Conservation (phyloP, 2,888 invertebrate species). For the Folsomia manolachei region DNA sequence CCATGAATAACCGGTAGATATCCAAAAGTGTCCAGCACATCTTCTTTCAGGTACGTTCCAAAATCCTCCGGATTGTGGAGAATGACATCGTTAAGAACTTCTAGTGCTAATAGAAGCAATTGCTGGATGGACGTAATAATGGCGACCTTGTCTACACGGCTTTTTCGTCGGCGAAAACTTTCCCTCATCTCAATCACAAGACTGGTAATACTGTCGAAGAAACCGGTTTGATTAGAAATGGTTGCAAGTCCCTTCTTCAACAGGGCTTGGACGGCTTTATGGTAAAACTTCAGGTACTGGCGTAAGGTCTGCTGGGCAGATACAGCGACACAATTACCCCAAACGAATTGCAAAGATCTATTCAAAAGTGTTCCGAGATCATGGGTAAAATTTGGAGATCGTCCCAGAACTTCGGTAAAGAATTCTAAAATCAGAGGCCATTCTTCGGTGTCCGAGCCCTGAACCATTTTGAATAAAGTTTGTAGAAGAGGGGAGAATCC, state of each 20-base stretch:
- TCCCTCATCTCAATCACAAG: not conserved
- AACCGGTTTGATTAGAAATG: not conserved
- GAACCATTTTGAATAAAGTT: not conserved
- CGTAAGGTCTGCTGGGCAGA: not conserved
- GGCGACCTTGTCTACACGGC: not conserved
- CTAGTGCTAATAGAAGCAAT: conserved; percentile 13
- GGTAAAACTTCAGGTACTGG: conserved; percentile 14
- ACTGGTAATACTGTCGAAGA: not conserved
- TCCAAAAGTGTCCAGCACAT: conserved; percentile 2
- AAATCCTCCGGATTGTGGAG: not conserved
- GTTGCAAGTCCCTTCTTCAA: not conserved
- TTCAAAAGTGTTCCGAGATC: not conserved
- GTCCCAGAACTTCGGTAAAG: conserved; percentile 1
- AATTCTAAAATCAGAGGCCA: conserved; percentile 2
- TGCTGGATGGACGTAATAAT: conserved; percentile 9
- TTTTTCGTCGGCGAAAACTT: not conserved
- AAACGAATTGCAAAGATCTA: not conserved
- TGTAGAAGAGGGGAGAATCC: too few species aligned
- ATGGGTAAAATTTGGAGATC: not conserved
- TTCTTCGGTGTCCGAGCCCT: conserved; percentile 8
- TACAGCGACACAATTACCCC: not conserved
- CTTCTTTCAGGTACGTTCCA: conserved; percentile 6
- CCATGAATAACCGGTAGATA: conserved; percentile 4
- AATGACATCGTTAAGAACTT: conserved; percentile 19
- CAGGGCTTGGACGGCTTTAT: not conserved